Conservation (phyloP, 2,888 invertebrate species). For the Agrotis exclamationis region DNA sequence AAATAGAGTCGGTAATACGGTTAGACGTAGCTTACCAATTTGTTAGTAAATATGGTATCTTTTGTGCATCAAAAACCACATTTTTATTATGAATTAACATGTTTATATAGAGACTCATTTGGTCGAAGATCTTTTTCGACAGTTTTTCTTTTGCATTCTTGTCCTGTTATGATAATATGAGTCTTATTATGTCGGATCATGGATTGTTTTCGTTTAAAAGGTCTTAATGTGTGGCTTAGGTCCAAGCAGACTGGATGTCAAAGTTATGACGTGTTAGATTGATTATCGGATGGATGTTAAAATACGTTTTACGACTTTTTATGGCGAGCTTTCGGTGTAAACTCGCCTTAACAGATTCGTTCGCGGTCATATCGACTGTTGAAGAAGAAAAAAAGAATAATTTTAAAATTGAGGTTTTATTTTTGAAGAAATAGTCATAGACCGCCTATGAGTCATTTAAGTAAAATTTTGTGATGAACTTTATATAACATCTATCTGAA, state of each 20-base stretch:
- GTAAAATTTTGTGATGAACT: neutral
- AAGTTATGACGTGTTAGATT: constrained; percentile 92
- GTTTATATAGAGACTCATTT: constrained; percentile 89
- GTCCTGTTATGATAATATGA: constrained; percentile 53
- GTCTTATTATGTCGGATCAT: constrained; percentile 63
- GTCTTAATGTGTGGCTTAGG: constrained; percentile 75
- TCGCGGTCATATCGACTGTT: constrained; percentile 76
- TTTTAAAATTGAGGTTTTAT: constrained; percentile 40
- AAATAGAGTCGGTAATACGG: constrained; percentile 78
- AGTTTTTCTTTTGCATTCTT: constrained; percentile 80
- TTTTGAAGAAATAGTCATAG: constrained; percentile 17
- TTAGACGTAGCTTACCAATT: constrained; percentile 82
- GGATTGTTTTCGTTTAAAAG: constrained; percentile 65
- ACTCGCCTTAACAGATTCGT: constrained; percentile 85
- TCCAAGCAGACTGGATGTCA: constrained; percentile 88
- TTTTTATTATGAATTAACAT: constrained; percentile 90
- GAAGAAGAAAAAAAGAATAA: constrained; percentile 53
- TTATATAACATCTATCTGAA: neutral
- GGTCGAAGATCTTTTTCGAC: constrained; percentile 80
- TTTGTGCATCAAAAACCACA: constrained; percentile 80
- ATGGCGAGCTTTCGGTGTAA: constrained; percentile 87
- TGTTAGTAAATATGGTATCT: constrained; percentile 84
- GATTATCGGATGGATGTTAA: constrained; percentile 92
- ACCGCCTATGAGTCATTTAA: neutral
- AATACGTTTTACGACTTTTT: constrained; percentile 91